Percentiles rank a stretch among this genome's conserved stretches.
Conservation (phyloP, 1,140 invertebrate species). For the Drosophila bocki region DNA sequence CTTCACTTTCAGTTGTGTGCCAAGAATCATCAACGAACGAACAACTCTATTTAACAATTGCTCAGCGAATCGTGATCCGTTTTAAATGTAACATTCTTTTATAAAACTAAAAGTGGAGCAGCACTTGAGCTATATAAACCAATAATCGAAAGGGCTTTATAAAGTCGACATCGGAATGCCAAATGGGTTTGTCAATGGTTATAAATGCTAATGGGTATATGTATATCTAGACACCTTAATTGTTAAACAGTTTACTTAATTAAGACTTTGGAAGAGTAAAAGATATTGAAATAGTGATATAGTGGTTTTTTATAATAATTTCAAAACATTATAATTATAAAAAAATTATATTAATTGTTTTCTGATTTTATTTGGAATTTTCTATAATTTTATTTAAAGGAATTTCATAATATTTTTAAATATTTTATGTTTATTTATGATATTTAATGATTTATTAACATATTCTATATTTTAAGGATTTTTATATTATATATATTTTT, state of each 20-base stretch:
- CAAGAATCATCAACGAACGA: conserved; percentile 29
- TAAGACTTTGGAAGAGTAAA: neutral
- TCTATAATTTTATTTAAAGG: too few relatives aligned
- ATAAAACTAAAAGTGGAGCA: conserved; percentile 10
- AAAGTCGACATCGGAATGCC: neutral
- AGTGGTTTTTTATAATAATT: too few relatives aligned
- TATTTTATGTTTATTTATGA: neutral
- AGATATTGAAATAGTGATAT: neutral
- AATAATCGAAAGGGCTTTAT: conserved; percentile 2
- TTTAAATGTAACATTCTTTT: conserved; percentile 21
- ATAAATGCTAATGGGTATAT: neutral
- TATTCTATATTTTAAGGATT: neutral
- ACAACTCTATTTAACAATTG: conserved; percentile 14
- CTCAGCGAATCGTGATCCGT: conserved; percentile 1
- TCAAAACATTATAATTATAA: too few relatives aligned
- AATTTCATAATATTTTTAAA: neutral
- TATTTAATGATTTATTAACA: neutral
- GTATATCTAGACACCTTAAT: conserved; percentile 2
- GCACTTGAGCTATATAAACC: neutral
- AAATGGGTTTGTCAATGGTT: neutral
- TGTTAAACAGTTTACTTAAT: conserved; percentile 3
- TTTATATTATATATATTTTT: neutral
- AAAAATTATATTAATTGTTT: too few relatives aligned
- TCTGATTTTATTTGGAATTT: too few relatives aligned
- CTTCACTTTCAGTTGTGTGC: conserved; percentile 48